Conservation (phyloP, 2,888 invertebrate genomes). For the Epirrhoe alternata region DNA sequence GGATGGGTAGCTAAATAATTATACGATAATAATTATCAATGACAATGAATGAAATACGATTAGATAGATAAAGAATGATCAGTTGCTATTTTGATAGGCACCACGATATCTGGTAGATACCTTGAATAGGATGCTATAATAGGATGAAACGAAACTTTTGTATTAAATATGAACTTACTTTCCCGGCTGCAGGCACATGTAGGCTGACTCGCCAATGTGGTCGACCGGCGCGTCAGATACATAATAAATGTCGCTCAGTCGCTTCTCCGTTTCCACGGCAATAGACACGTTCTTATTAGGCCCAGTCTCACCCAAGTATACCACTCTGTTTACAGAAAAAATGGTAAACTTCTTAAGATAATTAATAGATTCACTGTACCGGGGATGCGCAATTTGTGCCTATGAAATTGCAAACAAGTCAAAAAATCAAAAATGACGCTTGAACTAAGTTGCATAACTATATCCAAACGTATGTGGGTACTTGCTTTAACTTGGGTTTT, state of each 20-base stretch:
- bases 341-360: too few species aligned
- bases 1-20: too few species aligned
- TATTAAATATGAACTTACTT: slow-evolving; percentile 62
- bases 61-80: too few species aligned
- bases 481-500: slow-evolving; percentile 86
- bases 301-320: slow-evolving; percentile 74
- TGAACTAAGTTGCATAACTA: too few species aligned
- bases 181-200: slow-evolving; percentile 86
- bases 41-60: too few species aligned
- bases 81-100: too few species aligned
- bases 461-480: slow-evolving; percentile 26
- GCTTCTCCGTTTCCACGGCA: slow-evolving; percentile 70
- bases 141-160: slow-evolving; percentile 3
- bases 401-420: too few species aligned
- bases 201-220: slow-evolving; percentile 84
- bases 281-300: slow-evolving; percentile 76
- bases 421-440: too few species aligned
- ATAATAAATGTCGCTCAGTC: slow-evolving; percentile 83
- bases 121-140: background rate
- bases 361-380: too few species aligned
- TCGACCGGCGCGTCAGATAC: slow-evolving; percentile 75
- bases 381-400: too few species aligned
- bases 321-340: slow-evolving; percentile 58
- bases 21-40: too few species aligned
- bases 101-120: too few species aligned